Conservation (phyloP, 2,797 vertebrate species). For the Galagoides demidoff region DNA sequence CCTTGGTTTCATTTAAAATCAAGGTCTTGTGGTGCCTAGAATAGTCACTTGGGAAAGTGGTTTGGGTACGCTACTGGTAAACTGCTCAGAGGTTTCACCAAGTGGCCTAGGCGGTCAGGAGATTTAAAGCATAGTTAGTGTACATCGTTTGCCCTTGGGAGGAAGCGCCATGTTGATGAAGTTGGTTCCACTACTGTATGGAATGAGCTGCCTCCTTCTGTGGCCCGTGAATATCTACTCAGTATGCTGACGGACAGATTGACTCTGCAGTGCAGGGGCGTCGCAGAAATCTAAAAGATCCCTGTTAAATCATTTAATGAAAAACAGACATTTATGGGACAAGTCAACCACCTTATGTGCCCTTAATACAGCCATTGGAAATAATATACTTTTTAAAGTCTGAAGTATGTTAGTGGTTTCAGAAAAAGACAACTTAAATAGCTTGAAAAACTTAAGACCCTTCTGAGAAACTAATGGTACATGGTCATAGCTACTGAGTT, state of each 20-base stretch:
- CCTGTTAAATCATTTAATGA: constrained; percentile 28
- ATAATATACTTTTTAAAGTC: neutral
- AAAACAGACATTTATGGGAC: neutral
- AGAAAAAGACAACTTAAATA: constrained; percentile 40
- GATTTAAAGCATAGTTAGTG: neutral
- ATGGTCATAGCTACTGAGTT: neutral
- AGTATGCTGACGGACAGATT: neutral
- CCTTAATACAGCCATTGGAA: constrained; percentile 1
- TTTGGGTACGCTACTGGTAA: constrained; percentile 13
- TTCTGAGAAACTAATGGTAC: constrained; percentile 1
- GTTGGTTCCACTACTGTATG: constrained; percentile 24
- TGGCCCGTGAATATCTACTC: constrained; percentile 47
- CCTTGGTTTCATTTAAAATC: constrained; percentile 2
- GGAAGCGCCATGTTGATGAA: neutral
- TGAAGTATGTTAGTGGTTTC: constrained; percentile 43
- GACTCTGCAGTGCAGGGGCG: neutral
- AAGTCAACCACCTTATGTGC: neutral
- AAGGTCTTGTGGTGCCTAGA: neutral
- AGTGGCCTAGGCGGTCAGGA: neutral
- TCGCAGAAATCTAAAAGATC: constrained; percentile 44
- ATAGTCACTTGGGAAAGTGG: neutral
- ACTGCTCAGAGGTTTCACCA: neutral
- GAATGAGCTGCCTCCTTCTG: neutral
- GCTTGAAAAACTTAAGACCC: constrained; percentile 22
- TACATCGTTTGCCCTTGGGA: neutral